Evolutionary conservation across 2,113 vertebrate genomes (phyloP).

Genomic region (Anas platyrhynchos): DNA sequence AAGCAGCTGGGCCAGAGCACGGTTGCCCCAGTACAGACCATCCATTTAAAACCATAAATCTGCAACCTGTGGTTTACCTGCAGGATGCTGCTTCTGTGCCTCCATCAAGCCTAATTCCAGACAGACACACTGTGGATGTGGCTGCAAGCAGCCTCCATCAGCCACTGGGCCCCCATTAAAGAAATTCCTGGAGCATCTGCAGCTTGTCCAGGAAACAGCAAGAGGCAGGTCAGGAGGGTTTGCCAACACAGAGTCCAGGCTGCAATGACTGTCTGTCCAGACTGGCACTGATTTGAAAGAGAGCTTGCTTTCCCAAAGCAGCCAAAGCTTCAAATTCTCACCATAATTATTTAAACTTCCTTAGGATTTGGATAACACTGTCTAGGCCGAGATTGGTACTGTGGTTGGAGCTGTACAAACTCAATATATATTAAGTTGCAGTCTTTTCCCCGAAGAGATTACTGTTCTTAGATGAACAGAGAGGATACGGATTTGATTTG

Average conservation of each 20-base stretch:
- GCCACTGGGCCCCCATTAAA: neutral
- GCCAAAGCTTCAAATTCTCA: neutral
- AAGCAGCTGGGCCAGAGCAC: neutral
- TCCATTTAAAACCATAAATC: neutral
- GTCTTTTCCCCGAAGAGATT: neutral
- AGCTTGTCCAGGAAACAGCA: neutral
- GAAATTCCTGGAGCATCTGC: neutral
- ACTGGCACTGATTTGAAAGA: neutral
- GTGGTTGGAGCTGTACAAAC: neutral
- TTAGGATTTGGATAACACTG: neutral
- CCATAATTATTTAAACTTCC: neutral
- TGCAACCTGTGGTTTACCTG: neutral
- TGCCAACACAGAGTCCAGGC: neutral
- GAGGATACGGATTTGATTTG: neutral
- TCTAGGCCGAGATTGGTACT: neutral
- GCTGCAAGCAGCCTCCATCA: neutral
- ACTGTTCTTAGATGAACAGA: neutral
- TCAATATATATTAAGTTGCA: neutral
- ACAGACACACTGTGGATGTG: neutral
- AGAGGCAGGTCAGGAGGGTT: neutral
- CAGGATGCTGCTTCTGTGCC: neutral
- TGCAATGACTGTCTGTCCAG: neutral
- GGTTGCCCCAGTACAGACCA: neutral
- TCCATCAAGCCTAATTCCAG: neutral
- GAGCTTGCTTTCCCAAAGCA: neutral